Conservation (phyloP, 2,113 vertebrate genomes). For the Pungitius pungitius region DNA sequence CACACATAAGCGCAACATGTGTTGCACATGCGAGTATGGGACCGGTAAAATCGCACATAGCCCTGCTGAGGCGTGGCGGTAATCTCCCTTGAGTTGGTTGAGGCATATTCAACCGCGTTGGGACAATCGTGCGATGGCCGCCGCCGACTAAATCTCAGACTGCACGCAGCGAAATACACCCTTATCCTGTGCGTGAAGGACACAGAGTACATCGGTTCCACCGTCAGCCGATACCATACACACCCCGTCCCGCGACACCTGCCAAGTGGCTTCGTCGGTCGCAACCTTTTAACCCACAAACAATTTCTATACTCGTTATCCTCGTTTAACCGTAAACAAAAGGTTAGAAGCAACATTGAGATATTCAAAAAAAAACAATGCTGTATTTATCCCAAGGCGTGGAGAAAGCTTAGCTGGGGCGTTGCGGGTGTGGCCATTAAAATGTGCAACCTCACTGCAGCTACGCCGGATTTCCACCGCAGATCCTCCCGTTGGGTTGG, state of each 20-base stretch:
- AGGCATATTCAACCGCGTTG: conserved; percentile 24
- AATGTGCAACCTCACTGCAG: conserved; percentile 77
- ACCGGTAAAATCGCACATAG: conserved; percentile 29
- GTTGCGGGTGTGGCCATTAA: conserved; percentile 67
- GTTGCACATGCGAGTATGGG: conserved; percentile 28
- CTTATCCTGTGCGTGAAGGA: conserved; percentile 18
- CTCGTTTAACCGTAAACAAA: background rate
- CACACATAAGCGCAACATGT: conserved; percentile 39
- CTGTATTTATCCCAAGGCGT: background rate
- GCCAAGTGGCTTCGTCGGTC: conserved; percentile 1
- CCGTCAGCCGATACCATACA: conserved; percentile 19
- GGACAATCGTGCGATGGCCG: conserved; percentile 24
- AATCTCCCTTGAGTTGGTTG: conserved; percentile 28
- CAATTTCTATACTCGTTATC: conserved; percentile 13
- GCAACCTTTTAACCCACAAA: conserved; percentile 10
- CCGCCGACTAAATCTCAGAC: conserved; percentile 23
- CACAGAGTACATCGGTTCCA: conserved; percentile 25
- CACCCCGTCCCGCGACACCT: conserved; percentile 37
- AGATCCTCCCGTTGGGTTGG: conserved; percentile 66
- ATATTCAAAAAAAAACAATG: background rate
- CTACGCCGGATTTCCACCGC: conserved; percentile 72
- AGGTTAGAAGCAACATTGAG: background rate
- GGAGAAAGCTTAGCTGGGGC: conserved; percentile 13
- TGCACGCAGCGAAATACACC: conserved; percentile 20
- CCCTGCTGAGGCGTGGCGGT: conserved; percentile 1